Evolutionary conservation across 2,797 vertebrate genomes (phyloP).

Genomic region (Bovichtus diacanthus): DNA sequence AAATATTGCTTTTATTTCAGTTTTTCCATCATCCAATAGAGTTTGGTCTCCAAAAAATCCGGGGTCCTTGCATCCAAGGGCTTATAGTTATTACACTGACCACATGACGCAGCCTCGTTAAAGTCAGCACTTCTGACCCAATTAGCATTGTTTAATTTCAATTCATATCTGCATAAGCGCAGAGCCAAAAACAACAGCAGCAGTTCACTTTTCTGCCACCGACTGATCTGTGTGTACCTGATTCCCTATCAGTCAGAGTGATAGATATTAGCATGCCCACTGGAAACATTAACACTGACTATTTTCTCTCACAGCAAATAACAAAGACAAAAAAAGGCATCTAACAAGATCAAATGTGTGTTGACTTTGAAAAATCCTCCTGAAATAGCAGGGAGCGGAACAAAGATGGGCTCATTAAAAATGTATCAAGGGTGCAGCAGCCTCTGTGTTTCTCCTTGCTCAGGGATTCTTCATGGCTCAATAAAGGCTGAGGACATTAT

Average conservation of each 20-base stretch:
- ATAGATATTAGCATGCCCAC: slow-evolving; percentile 9
- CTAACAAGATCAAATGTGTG: slow-evolving; percentile 51
- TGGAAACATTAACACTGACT: slow-evolving; percentile 6
- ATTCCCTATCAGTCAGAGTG: background rate
- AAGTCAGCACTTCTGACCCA: background rate
- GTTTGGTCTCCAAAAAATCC: background rate
- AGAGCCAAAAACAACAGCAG: too few species aligned
- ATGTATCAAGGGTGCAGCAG: slow-evolving; percentile 66
- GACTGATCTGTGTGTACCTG: background rate
- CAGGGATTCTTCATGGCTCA: slow-evolving; percentile 62
- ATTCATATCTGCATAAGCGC: background rate
- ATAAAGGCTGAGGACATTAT: slow-evolving; percentile 54
- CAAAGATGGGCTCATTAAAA: slow-evolving; percentile 70
- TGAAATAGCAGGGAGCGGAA: slow-evolving; percentile 63
- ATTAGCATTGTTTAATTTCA: background rate
- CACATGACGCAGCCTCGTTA: background rate
- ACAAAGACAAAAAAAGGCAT: slow-evolving; percentile 26
- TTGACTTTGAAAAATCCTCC: slow-evolving; percentile 59
- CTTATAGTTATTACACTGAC: background rate
- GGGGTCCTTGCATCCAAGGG: background rate
- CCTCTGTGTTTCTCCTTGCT: slow-evolving; percentile 59
- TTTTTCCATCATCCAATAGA: too few species aligned
- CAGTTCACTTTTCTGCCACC: too few species aligned
- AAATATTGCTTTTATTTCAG: background rate
- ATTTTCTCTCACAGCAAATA: slow-evolving; percentile 22